Evolutionary conservation across 2,888 invertebrate genomes (phyloP).

Genomic region (Shargacucullia verbasci): DNA sequence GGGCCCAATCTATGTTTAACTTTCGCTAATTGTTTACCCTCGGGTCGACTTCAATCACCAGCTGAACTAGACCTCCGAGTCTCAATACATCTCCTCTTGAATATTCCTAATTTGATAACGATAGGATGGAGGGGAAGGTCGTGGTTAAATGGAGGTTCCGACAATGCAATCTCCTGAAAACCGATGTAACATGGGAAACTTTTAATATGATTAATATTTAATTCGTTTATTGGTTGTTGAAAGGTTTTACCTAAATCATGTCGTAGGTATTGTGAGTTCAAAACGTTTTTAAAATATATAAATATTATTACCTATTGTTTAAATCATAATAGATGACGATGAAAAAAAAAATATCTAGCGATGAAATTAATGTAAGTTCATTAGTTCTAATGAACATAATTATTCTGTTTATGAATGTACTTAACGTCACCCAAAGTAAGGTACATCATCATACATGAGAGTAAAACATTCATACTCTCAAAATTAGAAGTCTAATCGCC

Average conservation of each 20-base stretch:
- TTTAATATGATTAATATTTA: slow-evolving; percentile 78
- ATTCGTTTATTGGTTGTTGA: slow-evolving; percentile 67
- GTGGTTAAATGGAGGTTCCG: slow-evolving; percentile 54
- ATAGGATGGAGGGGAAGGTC: slow-evolving; percentile 46
- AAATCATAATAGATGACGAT: too few species aligned
- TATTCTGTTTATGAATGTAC: too few species aligned
- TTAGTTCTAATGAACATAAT: too few species aligned
- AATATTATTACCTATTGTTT: too few species aligned
- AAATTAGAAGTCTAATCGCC: too few species aligned
- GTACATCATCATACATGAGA: too few species aligned
- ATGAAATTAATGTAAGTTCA: too few species aligned
- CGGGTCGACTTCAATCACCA: slow-evolving; percentile 69
- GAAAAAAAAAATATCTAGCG: too few species aligned
- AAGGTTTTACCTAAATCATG: slow-evolving; percentile 15
- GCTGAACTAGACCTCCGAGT: slow-evolving; percentile 48
- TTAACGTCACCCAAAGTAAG: too few species aligned
- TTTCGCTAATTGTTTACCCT: slow-evolving; percentile 82
- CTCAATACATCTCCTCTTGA: slow-evolving; percentile 14
- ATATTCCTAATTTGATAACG: slow-evolving; percentile 13
- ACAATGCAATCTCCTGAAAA: slow-evolving; percentile 70
- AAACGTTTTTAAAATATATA: too few species aligned
- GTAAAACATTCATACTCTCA: too few species aligned
- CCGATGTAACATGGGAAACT: slow-evolving; percentile 71
- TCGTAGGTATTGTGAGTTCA: slow-evolving; percentile 8
- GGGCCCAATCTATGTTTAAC: slow-evolving; percentile 79